Evolutionary conservation across 2,888 invertebrate genomes (phyloP), one percentile per base, ranked within the genome.

Genomic region (Drosophila meridionalis): DNA sequence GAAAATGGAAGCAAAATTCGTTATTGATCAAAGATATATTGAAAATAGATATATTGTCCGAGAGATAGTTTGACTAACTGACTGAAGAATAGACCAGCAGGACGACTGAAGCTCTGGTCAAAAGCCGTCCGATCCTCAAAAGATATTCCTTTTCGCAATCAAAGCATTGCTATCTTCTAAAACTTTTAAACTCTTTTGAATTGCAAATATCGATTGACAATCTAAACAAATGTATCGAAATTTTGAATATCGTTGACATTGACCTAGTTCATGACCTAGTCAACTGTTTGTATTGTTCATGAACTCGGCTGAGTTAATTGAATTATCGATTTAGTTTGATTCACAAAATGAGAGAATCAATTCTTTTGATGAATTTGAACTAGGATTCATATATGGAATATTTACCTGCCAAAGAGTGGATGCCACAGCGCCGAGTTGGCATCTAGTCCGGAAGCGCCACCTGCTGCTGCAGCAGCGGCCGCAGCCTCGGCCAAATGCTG

Each of bases 321-420:
- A 34, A 34, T 20, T 34, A 34, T 52, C 6, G 52, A 52, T 52
- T 52, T 11, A 34, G 6, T 20, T 11, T 20, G 12, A 34, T 26
- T 52, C 0, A 9, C 20, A 40, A 28, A 40, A 28, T 14, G 14
- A 36, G 20, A 1, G 20, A 20, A 20, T 20, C 20, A 20, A 20
- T 20, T 20, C 20, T 20, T 20, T 8, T 28, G 4, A 2, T n/a
- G 4, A n/a, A 14, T 7, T 26, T 26, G 14, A 55, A 2, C 9
- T 38, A 7, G 6, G 12, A 56, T 42, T 30, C 30, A 0, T 9
- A 38, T 14, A 12, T 7, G 4, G 1, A 30, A 30, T 30, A 94
- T 95, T 96, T 94, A 97, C 97, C 96, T 97, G 94, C 97, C 96
- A 93, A 97, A 97, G 57, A 97, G 94, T 63, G 97, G 97, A 94